Evolutionary conservation across 92 coral and sea anemone genomes (phyloP).

Genomic region (Epizoanthus fatuus): DNA sequence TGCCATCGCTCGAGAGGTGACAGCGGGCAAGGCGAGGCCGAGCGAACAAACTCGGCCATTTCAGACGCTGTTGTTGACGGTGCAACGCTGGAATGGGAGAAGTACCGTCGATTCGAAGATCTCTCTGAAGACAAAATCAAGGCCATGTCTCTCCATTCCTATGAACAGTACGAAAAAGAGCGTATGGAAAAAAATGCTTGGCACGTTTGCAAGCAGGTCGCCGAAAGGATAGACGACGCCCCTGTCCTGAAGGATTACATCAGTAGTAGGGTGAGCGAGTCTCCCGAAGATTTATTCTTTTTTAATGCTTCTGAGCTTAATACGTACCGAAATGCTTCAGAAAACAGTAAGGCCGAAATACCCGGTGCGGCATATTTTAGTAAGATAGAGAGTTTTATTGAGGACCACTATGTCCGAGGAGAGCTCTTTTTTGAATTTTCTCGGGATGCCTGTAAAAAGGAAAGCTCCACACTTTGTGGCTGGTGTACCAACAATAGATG

Average conservation of each 20-base stretch:
- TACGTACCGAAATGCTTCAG: too few species aligned
- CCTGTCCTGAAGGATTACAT: neutral
- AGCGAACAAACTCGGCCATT: slow-evolving; percentile 59
- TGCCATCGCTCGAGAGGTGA: slow-evolving; percentile 47
- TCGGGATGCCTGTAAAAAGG: slow-evolving; percentile 29
- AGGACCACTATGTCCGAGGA: slow-evolving; percentile 22
- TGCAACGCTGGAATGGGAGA: slow-evolving; percentile 58
- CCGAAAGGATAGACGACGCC: slow-evolving; percentile 40
- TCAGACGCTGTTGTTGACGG: slow-evolving; percentile 56
- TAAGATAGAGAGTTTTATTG: neutral
- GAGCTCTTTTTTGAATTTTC: slow-evolving; percentile 20
- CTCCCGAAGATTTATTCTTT: too few species aligned
- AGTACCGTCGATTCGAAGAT: slow-evolving; percentile 45
- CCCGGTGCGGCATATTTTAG: neutral
- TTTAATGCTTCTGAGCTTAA: too few species aligned
- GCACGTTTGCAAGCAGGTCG: slow-evolving; percentile 11
- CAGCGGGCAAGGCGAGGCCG: slow-evolving; percentile 53
- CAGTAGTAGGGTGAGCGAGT: too few species aligned
- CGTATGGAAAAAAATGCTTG: slow-evolving; percentile 53
- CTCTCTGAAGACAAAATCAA: slow-evolving; percentile 57
- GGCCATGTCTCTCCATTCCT: slow-evolving; percentile 37
- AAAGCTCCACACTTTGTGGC: slow-evolving; percentile 27
- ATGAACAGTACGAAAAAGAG: slow-evolving; percentile 52
- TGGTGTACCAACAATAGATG: slow-evolving; percentile 39
- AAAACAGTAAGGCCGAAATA: too few species aligned